A percentile compares a stretch with the other conserved stretches of the same genome.
These are phyloP conservation scores for Semnornis frantzii DNA, from an alignment of 2,113 vertebrate species.

Conservation along the genomic window DNA sequence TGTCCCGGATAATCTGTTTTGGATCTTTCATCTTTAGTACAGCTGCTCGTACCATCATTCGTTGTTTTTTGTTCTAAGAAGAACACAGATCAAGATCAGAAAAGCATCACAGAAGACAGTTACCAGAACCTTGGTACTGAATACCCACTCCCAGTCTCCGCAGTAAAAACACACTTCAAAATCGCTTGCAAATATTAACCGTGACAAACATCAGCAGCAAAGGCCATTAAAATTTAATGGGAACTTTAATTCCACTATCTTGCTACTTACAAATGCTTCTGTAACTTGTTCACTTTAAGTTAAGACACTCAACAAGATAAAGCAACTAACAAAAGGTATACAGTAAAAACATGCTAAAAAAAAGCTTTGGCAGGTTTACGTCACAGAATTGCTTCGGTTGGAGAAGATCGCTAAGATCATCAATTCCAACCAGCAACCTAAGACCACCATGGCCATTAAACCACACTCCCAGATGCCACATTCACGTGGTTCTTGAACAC, in stretches of 20 bases:
- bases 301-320: background rate
- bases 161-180: background rate
- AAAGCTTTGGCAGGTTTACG: background rate
- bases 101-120: background rate
- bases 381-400: no score
- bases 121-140: background rate
- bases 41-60: slow-evolving; percentile 99
- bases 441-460: no score
- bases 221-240: background rate
- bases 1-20: slow-evolving; percentile 97
- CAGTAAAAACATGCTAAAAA: background rate
- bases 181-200: background rate
- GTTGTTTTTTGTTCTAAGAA: slow-evolving; percentile 95
- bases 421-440: no score
- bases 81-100: background rate
- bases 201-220: background rate
- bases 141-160: background rate
- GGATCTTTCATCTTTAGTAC: slow-evolving; percentile 99
- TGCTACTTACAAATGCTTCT: background rate
- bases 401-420: no score
- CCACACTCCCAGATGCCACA: no score
- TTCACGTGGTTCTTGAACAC: no score
- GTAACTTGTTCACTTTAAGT: background rate
- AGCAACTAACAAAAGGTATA: background rate
- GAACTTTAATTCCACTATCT: background rate